These are phyloP conservation scores for Sebastes itinus DNA, from an alignment of 2,797 vertebrate genomes.

Conservation along the genomic window DNA sequence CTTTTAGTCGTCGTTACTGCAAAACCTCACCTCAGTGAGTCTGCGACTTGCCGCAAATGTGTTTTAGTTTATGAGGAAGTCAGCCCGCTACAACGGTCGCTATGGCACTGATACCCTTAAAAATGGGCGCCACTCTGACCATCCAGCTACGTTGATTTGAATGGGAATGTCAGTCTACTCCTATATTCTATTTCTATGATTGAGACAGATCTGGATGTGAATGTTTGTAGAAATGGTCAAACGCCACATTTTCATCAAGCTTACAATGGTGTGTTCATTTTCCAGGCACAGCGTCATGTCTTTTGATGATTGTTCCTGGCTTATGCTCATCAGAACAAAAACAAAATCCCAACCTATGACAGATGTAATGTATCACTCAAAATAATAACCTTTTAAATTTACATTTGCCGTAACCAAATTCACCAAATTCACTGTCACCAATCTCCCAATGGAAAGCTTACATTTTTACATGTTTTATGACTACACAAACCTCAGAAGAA, in stretches of 20 bases:
- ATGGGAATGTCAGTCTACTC: too few species aligned
- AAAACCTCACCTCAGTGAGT: too few species aligned
- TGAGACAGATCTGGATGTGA: neutral
- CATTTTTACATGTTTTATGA: neutral
- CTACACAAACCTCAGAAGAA: constrained; percentile 10
- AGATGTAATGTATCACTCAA: neutral
- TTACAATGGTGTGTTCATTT: neutral
- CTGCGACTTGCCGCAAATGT: too few species aligned
- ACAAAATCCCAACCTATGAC: neutral
- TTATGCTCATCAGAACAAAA: neutral
- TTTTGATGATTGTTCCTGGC: neutral
- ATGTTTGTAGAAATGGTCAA: neutral
- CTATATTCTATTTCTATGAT: too few species aligned
- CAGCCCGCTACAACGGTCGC: too few species aligned
- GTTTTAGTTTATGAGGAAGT: too few species aligned
- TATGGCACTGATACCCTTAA: too few species aligned
- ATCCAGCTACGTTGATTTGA: too few species aligned
- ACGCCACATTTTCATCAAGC: neutral
- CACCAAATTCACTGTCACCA: neutral
- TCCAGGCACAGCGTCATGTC: neutral
- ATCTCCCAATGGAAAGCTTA: neutral
- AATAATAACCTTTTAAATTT: neutral
- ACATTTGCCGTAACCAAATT: neutral
- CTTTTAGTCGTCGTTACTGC: too few species aligned
- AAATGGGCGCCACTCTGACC: too few species aligned